These are phyloP conservation scores for Diaprepes abbreviatus DNA, from an alignment of 2,888 invertebrate species.

Conservation along the genomic window DNA sequence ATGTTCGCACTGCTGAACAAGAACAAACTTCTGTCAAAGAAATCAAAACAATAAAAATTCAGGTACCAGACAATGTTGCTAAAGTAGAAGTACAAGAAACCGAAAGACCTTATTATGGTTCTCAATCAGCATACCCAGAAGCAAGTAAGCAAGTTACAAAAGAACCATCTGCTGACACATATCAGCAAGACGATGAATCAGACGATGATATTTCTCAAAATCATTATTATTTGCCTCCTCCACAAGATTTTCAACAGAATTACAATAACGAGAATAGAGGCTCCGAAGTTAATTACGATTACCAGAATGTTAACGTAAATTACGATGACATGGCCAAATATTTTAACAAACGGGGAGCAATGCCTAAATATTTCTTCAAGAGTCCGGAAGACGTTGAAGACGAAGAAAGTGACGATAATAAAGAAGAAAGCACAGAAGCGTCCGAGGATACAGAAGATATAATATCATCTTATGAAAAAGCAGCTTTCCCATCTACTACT, in stretches of 20 bases:
- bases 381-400: slow-evolving; percentile 10
- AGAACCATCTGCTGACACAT: neutral
- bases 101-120: slow-evolving; percentile 37
- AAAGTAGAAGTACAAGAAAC: slow-evolving; percentile 52
- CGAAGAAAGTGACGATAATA: neutral
- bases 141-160: neutral
- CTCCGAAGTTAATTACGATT: slow-evolving; percentile 11
- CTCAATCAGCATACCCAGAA: neutral
- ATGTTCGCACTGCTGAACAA: slow-evolving; percentile 37
- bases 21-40: slow-evolving; percentile 30
- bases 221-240: slow-evolving; percentile 19
- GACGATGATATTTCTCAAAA: neutral
- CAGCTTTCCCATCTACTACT: slow-evolving; percentile 30
- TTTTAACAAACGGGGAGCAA: slow-evolving; percentile 30
- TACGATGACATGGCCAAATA: slow-evolving; percentile 42
- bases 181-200: neutral
- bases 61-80: slow-evolving; percentile 49
- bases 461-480: slow-evolving; percentile 37
- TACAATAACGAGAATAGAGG: slow-evolving; percentile 10
- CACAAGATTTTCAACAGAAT: neutral
- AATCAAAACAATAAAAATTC: slow-evolving; percentile 52
- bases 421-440: neutral
- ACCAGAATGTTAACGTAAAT: slow-evolving; percentile 34
- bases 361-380: slow-evolving; percentile 37
- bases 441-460: slow-evolving; percentile 5